These are phyloP conservation scores for Latrodectus geometricus DNA, from an alignment of 1,140 invertebrate species.

Conservation along the genomic window DNA sequence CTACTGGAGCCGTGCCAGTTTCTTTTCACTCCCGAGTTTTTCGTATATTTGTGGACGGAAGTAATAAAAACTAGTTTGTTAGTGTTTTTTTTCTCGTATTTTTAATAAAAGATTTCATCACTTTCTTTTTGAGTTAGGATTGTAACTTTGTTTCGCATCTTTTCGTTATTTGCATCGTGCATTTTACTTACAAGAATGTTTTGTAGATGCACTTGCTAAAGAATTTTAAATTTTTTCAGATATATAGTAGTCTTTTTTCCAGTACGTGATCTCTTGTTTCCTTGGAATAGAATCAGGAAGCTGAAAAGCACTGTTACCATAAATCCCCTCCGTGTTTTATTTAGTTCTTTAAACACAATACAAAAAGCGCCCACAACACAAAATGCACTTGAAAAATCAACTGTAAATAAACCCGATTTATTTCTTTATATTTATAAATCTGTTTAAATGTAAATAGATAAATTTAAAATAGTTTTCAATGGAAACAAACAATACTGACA, in stretches of 20 bases:
- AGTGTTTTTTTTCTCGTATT: conserved; percentile 12
- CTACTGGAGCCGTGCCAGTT: conserved; percentile 48
- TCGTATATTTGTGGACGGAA: conserved; percentile 48
- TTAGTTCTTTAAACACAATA: too few relatives aligned
- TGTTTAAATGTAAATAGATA: too few relatives aligned
- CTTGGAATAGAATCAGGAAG: neutral
- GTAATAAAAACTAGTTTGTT: conserved; percentile 50
- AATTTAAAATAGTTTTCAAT: too few relatives aligned
- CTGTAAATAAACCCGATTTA: too few relatives aligned
- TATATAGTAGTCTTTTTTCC: neutral
- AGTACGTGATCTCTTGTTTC: neutral
- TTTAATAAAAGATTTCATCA: conserved; percentile 31
- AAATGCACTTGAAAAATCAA: too few relatives aligned
- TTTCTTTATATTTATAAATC: too few relatives aligned
- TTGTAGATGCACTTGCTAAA: neutral
- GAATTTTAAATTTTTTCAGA: neutral
- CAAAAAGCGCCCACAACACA: too few relatives aligned
- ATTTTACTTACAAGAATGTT: conserved; percentile 3
- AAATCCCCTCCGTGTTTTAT: neutral
- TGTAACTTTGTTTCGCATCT: conserved; percentile 44
- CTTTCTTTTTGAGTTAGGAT: conserved; percentile 23
- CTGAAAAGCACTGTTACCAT: neutral
- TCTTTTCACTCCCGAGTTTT: conserved; percentile 20
- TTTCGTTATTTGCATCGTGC: conserved; percentile 34
- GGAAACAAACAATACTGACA: too few relatives aligned